A percentile compares a stretch with the other conserved stretches of the same genome.
These are phyloP conservation scores for Syndactyla subalaris DNA, from an alignment of 2,797 vertebrate genomes.

Conservation along the genomic window DNA sequence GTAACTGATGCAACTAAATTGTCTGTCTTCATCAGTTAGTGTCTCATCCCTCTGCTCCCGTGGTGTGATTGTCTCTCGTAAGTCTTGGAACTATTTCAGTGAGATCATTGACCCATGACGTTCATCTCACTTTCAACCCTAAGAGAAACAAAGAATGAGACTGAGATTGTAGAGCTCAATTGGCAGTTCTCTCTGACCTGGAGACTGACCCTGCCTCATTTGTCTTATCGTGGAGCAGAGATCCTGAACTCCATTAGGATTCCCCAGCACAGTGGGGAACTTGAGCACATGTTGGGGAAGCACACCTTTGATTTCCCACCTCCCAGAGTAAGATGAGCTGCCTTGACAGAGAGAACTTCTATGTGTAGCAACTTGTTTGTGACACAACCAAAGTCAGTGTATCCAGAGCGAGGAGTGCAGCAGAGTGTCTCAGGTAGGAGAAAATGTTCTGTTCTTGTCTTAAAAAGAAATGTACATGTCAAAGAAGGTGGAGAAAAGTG, in stretches of 20 bases:
- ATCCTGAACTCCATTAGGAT: not conserved
- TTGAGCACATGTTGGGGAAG: not conserved
- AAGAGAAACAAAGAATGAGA: not conserved
- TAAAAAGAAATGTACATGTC: not conserved
- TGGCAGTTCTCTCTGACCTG: not conserved
- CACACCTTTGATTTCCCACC: not conserved
- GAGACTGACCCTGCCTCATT: not conserved
- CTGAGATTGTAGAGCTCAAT: not conserved
- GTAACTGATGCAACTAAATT: not conserved
- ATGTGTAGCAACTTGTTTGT: not conserved
- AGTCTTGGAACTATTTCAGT: not conserved
- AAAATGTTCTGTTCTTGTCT: not conserved
- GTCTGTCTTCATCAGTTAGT: not conserved
- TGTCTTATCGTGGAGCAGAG: not conserved
- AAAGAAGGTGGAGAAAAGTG: not conserved
- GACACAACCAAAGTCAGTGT: not conserved
- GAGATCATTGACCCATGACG: not conserved
- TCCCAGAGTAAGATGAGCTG: not conserved
- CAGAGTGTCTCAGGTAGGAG: not conserved
- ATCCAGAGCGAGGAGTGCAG: fast-evolving
- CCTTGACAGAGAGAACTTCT: not conserved
- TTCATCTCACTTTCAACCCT: not conserved
- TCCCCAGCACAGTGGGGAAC: not conserved
- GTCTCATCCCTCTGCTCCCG: not conserved
- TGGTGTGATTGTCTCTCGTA: not conserved